Evolutionary conservation across 2,888 invertebrate species (phyloP).

Genomic region (Apantesis nais): DNA sequence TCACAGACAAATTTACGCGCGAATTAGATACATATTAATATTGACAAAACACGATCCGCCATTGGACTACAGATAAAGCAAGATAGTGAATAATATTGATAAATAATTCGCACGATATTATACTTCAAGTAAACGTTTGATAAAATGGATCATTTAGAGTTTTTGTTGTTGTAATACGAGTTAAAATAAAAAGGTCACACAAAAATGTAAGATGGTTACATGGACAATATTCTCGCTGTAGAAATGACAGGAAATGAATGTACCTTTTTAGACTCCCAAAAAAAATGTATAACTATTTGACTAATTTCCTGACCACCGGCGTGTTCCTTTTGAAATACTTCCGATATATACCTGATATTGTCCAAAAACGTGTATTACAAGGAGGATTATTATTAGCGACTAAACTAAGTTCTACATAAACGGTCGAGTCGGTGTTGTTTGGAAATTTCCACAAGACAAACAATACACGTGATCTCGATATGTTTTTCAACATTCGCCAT

Average conservation of each 20-base stretch:
- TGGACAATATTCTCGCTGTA: conserved; percentile 24
- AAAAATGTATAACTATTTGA: conserved; percentile 2
- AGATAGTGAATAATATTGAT: conserved; percentile 34
- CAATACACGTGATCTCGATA: conserved; percentile 57
- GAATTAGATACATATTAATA: conserved; percentile 50
- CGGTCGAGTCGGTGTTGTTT: conserved; percentile 57
- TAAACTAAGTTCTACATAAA: conserved; percentile 34
- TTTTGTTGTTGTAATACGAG: neutral
- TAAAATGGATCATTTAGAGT: conserved; percentile 1
- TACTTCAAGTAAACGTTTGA: neutral
- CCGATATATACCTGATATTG: conserved; percentile 13
- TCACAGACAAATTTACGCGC: conserved; percentile 51
- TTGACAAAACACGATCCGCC: conserved; percentile 38
- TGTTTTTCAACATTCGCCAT: conserved; percentile 61
- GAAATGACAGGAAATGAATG: conserved; percentile 36
- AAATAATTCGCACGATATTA: conserved; percentile 12
- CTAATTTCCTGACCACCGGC: neutral
- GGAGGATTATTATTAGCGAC: conserved; percentile 33
- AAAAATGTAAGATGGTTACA: conserved; percentile 32
- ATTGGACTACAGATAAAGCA: conserved; percentile 21
- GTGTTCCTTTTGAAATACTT: conserved; percentile 15
- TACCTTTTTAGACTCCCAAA: conserved; percentile 30
- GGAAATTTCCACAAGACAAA: conserved; percentile 75
- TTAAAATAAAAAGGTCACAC: neutral
- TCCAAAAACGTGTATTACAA: conserved; percentile 24